Evolutionary conservation across 2,888 invertebrate species (phyloP).

Genomic region (Leptinotarsa haldemani): DNA sequence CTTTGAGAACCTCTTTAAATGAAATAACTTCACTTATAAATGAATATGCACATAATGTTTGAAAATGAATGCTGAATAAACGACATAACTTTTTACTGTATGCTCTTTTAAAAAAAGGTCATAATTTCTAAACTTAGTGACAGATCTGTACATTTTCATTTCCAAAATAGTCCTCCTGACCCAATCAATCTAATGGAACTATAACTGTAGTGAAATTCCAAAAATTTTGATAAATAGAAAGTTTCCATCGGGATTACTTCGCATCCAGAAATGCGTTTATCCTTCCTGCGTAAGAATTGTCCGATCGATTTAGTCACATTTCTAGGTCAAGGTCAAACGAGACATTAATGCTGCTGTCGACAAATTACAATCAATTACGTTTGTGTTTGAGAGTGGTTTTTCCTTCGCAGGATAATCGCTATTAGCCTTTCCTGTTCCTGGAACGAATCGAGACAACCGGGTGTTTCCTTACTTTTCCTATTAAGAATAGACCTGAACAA

Average conservation of each 20-base stretch:
- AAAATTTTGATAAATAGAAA: background rate
- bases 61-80: no score
- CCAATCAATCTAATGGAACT: background rate
- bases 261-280: constrained; percentile 19
- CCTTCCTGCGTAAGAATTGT: background rate
- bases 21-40: no score
- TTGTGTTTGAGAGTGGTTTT: constrained; percentile 21
- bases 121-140: no score
- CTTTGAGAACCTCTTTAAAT: no score
- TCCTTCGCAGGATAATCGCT: constrained; percentile 12
- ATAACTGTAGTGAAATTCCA: background rate
- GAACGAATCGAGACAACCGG: background rate
- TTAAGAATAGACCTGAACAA: background rate
- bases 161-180: no score
- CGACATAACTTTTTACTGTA: no score
- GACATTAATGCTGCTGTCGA: constrained; percentile 30
- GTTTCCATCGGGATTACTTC: background rate
- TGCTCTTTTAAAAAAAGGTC: no score
- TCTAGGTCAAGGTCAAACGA: constrained; percentile 35
- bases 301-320: constrained; percentile 33
- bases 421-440: constrained; percentile 17
- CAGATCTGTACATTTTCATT: background rate
- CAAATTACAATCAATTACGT: constrained; percentile 30
- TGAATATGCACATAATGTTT: no score
- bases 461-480: background rate